Evolutionary conservation across 1,140 invertebrate genomes (phyloP).

Genomic region (Aplysia californica): DNA sequence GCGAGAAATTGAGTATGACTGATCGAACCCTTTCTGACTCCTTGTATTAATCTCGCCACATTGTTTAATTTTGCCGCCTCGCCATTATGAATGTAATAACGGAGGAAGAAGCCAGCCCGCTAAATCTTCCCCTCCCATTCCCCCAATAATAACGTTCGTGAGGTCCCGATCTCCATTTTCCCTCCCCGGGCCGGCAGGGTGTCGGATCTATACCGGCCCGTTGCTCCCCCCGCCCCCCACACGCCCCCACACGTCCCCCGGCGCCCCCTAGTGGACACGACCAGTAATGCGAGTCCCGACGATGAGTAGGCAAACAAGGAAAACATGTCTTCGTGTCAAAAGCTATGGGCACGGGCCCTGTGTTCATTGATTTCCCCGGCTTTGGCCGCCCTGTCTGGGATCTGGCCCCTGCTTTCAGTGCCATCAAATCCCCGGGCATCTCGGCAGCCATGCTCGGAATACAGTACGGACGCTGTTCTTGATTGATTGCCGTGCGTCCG

Average conservation of each 20-base stretch:
- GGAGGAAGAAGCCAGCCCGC: not conserved
- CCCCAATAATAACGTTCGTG: not conserved
- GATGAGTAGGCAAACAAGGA: constrained; percentile 21
- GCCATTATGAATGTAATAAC: not conserved
- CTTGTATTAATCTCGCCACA: not conserved
- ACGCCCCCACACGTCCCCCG: no score
- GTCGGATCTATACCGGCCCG: no score
- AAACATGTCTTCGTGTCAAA: constrained; percentile 25
- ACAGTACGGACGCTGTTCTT: constrained; percentile 2
- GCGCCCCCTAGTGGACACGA: no score
- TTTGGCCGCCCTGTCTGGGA: constrained; percentile 12
- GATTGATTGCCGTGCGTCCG: constrained; percentile 22
- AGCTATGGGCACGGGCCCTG: constrained; percentile 1
- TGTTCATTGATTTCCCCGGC: constrained; percentile 15
- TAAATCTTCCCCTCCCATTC: not conserved
- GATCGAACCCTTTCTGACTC: no score
- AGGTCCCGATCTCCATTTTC: not conserved
- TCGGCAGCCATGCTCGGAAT: constrained; percentile 13
- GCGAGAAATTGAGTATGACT: no score
- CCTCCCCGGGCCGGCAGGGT: not conserved
- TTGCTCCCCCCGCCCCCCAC: not conserved
- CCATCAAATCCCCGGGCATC: constrained; percentile 23
- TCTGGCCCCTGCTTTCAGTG: constrained; percentile 3
- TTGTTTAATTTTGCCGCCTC: not conserved
- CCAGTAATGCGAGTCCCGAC: constrained; percentile 6